Evolutionary conservation across 2,888 invertebrate species (phyloP), one percentile per base, ranked within the genome.

Genomic region (Caenorhabditis doughertyi): DNA sequence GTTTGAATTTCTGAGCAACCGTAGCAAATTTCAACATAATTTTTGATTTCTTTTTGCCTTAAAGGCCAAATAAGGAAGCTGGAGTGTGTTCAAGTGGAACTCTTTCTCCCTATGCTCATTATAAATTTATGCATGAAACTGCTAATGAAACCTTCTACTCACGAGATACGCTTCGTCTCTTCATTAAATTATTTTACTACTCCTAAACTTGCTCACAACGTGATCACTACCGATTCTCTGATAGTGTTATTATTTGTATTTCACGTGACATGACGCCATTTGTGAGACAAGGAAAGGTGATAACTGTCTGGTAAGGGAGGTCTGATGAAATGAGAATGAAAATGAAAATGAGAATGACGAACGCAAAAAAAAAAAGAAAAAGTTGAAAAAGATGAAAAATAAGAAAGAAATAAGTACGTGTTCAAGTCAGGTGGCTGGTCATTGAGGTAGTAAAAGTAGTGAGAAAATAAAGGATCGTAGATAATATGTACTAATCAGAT

Each of bases 201-300:
- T n/a, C 44, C 47, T 47, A 53, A 64, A 73, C 73, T 73, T 73
- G 73, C 73, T 73, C 60, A 18, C 58, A 71, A 51, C 51, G 60
- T 72, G 64, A 64, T 64, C 73, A 25, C 23, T 27, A 25, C 9
- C 13, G 3, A 25, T 44, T 62, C 44, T 47, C 29, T 35, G 32
- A 42, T n/a, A 44, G n/a, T n/a, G n/a, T n/a, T 44, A 44, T 73
- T 51, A 49, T 72, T 55, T 44, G 18, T 16, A 21, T 18, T 53
- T 32, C 73, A 64, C 62, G 73, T 73, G 73, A 64, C 47, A 49
- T 39, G 18, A 42, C 49, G 62, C 32, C 32, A 35, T 49, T 65
- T 44, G 32, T 8, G 29, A n/a, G n/a, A n/a, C n/a, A 35, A 44
- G 25, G 21, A 55, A 47, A 56, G 27, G 21, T 11, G 49, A 68